phyloP scores from a whole-genome alignment of 2,888 invertebrate genomes.

The Andrena camellia region DNA sequence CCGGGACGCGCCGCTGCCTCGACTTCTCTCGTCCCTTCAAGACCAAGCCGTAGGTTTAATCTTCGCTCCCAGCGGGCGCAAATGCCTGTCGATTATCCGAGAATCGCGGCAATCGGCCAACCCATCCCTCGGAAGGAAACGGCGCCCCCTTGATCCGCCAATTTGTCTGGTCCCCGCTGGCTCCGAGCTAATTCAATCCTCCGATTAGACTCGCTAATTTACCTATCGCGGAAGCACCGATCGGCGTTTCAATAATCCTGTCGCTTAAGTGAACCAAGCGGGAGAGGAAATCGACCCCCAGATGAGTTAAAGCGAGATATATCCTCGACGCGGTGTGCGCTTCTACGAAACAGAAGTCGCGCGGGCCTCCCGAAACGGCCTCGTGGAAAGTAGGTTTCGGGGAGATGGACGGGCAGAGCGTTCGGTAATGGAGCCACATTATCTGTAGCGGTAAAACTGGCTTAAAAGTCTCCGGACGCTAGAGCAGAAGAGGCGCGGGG shows the following conservation, averaged over 20 bases:
- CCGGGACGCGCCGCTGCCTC: too few relatives aligned
- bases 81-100: slow-evolving; percentile 14
- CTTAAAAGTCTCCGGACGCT: slow-evolving; percentile 12
- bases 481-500: slow-evolving; percentile 16
- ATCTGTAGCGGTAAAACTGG: slow-evolving; percentile 43
- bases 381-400: slow-evolving; percentile 43
- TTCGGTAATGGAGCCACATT: slow-evolving; percentile 43
- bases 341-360: background rate
- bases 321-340: background rate
- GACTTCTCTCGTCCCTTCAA: too few relatives aligned
- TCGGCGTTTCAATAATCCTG: background rate
- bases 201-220: slow-evolving; percentile 48
- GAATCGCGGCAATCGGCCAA: slow-evolving; percentile 15
- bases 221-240: slow-evolving; percentile 16
- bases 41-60: background rate
- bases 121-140: slow-evolving; percentile 31
- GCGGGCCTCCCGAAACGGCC: background rate
- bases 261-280: background rate
- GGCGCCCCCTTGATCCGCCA: slow-evolving; percentile 16
- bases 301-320: too few relatives aligned
- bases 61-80: background rate
- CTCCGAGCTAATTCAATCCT: slow-evolving; percentile 47
- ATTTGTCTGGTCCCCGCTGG: slow-evolving; percentile 35
- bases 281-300: background rate
- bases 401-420: slow-evolving; percentile 12